phyloP scores from a whole-genome alignment of 2,797 vertebrate genomes.

The Ispidina lecontei region DNA sequence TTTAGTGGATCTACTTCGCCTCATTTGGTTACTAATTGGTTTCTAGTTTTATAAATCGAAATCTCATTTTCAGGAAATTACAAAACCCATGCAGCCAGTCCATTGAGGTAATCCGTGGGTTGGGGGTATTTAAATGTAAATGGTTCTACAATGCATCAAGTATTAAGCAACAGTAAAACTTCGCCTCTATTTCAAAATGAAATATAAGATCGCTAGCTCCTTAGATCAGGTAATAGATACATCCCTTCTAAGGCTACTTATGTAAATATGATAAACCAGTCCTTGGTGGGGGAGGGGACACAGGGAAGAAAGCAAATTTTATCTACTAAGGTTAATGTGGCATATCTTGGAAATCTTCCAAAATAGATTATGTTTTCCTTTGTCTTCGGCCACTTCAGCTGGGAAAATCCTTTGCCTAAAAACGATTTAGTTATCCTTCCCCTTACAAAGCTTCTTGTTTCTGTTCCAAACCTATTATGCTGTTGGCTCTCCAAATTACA shows the following conservation, averaged over 20 bases:
- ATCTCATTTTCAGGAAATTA: conserved; percentile 87
- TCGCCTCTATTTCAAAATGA: conserved; percentile 60
- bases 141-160: conserved; percentile 65
- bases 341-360: conserved; percentile 80
- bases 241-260: conserved; percentile 77
- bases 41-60: conserved; percentile 89
- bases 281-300: conserved; percentile 32
- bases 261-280: conserved; percentile 79
- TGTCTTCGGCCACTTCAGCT: conserved; percentile 77
- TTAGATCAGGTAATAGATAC: conserved; percentile 75
- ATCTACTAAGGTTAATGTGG: conserved; percentile 78
- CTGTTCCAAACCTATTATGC: conserved; percentile 78
- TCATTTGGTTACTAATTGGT: conserved; percentile 90
- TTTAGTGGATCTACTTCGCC: conserved; percentile 84
- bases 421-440: conserved; percentile 75
- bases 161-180: conserved; percentile 75
- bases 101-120: conserved; percentile 83
- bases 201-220: conserved; percentile 69
- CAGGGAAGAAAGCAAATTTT: conserved; percentile 70
- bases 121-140: conserved; percentile 82
- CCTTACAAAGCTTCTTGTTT: conserved; percentile 76
- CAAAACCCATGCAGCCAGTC: conserved; percentile 78
- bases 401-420: conserved; percentile 80
- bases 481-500: conserved; percentile 76
- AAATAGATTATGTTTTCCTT: conserved; percentile 79